Percentiles rank a stretch among this genome's conserved stretches.
phyloP scores from a whole-genome alignment of 2,888 invertebrate species.

The Steinernema carpocapsae region DNA sequence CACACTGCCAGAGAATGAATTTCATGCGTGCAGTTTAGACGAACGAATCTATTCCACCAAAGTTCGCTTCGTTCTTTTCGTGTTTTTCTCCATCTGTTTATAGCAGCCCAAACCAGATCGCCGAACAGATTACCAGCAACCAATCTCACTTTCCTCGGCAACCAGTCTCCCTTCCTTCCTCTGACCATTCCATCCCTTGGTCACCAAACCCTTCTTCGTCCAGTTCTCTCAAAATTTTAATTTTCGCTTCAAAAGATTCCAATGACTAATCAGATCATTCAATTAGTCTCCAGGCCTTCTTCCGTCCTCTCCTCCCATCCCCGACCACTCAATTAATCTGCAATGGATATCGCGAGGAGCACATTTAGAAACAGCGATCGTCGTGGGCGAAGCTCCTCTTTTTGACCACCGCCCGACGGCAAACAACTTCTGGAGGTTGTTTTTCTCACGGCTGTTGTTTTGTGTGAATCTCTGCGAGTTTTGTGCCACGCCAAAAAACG shows the following conservation, averaged over 20 bases:
- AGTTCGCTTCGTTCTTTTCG: too few species aligned
- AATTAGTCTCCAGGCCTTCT: conserved; percentile 23
- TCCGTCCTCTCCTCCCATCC: neutral
- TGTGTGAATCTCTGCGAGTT: neutral
- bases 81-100: too few species aligned
- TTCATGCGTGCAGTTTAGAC: too few species aligned
- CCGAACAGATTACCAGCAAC: neutral
- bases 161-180: neutral
- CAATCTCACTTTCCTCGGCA: neutral
- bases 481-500: too few species aligned
- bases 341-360: conserved; percentile 22
- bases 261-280: conserved; percentile 16
- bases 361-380: conserved; percentile 20
- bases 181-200: neutral
- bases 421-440: neutral
- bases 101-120: neutral
- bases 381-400: neutral
- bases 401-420: neutral
- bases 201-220: neutral
- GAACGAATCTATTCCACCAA: too few species aligned
- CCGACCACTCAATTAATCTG: conserved; percentile 30
- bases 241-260: conserved; percentile 1
- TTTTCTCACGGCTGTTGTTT: conserved; percentile 1
- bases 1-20: too few species aligned
- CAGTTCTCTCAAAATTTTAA: neutral